phyloP scores from a whole-genome alignment of 2,113 vertebrate genomes.

The Tachuris rubrigastra region DNA sequence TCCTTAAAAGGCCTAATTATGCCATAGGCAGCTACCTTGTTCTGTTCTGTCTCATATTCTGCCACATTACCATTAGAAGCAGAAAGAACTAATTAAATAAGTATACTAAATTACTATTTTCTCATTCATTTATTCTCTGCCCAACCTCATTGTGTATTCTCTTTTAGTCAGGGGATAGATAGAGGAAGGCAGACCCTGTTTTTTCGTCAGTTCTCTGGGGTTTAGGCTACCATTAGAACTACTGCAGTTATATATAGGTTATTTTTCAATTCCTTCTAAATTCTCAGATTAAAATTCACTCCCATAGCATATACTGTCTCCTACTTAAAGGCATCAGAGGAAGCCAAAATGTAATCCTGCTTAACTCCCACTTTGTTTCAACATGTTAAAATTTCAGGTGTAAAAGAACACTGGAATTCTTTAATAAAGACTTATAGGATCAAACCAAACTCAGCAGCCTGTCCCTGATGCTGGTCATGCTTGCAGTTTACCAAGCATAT shows the following conservation, averaged over 20 bases:
- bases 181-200: not conserved
- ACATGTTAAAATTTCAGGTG: not conserved
- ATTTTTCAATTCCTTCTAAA: not conserved
- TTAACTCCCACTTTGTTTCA: not conserved
- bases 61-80: slow-evolving; percentile 30
- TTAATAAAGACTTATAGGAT: not conserved
- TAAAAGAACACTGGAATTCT: not conserved
- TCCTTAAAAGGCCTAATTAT: slow-evolving; percentile 65
- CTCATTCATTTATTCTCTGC: slow-evolving; percentile 27
- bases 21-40: slow-evolving; percentile 1
- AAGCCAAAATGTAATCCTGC: not conserved
- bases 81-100: slow-evolving; percentile 64
- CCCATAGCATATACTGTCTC: not conserved
- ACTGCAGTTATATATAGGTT: not conserved
- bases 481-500: not conserved
- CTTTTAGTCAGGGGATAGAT: not conserved
- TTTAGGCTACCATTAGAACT: not conserved
- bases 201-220: not conserved
- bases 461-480: not conserved
- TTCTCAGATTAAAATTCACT: not conserved
- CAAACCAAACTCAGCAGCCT: not conserved
- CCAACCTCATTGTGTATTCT: not conserved
- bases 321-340: not conserved
- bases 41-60: slow-evolving; percentile 16
- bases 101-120: slow-evolving; percentile 6